Evolutionary conservation across 2,797 vertebrate genomes (phyloP).

Genomic region (Lindbergichthys nudifrons): DNA sequence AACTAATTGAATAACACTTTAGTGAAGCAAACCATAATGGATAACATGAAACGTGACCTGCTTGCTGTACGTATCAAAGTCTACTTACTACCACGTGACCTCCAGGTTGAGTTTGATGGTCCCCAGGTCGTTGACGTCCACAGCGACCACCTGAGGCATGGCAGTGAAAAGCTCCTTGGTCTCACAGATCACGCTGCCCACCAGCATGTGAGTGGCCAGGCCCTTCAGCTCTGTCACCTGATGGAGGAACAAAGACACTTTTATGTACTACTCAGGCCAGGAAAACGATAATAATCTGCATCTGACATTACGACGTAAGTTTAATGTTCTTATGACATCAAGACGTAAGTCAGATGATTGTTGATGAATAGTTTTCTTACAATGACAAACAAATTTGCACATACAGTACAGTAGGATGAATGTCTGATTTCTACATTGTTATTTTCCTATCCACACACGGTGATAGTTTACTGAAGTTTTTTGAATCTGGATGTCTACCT

Average conservation of each 20-base stretch:
- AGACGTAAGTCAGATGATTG: background rate
- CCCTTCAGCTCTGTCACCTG: constrained; percentile 98
- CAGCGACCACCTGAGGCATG: constrained; percentile 96
- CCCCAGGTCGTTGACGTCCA: constrained; percentile 97
- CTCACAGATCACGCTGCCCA: constrained; percentile 97
- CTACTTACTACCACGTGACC: constrained; percentile 98
- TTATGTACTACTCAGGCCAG: background rate
- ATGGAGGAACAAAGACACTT: constrained; percentile 9
- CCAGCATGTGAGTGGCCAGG: constrained; percentile 94
- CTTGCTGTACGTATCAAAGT: background rate
- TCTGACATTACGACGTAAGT: background rate
- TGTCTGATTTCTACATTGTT: background rate
- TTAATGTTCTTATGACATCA: background rate
- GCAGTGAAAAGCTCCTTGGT: constrained; percentile 98
- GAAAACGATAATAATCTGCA: background rate
- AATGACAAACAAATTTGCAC: background rate
- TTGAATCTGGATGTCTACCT: constrained; percentile 81
- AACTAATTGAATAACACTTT: background rate
- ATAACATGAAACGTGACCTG: background rate
- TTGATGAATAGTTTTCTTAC: background rate
- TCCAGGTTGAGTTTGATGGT: constrained; percentile 99
- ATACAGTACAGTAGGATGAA: background rate
- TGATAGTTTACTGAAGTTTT: background rate
- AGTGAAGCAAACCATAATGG: background rate
- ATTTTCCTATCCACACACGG: background rate